Evolutionary conservation across 2,888 invertebrate genomes (phyloP).

Genomic region (Xestia rhomboidea): DNA sequence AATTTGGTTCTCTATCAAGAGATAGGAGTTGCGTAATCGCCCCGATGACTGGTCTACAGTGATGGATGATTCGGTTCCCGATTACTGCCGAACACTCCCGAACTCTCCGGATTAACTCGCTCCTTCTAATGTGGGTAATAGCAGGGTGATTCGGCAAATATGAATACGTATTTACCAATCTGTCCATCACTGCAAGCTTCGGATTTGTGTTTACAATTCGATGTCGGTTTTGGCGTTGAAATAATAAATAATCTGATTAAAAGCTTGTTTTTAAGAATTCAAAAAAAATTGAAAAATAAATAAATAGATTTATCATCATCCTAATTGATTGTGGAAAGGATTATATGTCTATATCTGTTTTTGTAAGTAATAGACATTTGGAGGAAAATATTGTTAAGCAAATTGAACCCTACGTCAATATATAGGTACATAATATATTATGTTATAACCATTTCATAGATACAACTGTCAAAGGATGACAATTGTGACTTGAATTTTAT

Average conservation of each 20-base stretch:
- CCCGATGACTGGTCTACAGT: slow-evolving; percentile 77
- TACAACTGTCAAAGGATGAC: neutral
- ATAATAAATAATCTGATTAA: slow-evolving; percentile 42
- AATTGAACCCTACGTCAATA: neutral
- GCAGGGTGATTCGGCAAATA: slow-evolving; percentile 78
- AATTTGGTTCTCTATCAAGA: slow-evolving; percentile 59
- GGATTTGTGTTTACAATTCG: slow-evolving; percentile 63
- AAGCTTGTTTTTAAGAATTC: slow-evolving; percentile 14
- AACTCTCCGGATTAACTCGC: slow-evolving; percentile 72
- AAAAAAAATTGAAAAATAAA: no score
- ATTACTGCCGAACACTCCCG: slow-evolving; percentile 49
- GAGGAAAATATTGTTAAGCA: neutral
- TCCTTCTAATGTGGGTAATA: slow-evolving; percentile 79
- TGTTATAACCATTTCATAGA: no score
- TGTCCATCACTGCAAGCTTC: slow-evolving; percentile 59
- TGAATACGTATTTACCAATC: slow-evolving; percentile 65
- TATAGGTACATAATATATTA: no score
- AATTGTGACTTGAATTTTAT: neutral
- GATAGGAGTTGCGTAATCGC: slow-evolving; percentile 67
- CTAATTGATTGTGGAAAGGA: slow-evolving; percentile 20
- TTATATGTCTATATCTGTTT: neutral
- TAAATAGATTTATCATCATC: slow-evolving; percentile 44
- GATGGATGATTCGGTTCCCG: slow-evolving; percentile 77
- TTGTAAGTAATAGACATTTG: neutral
- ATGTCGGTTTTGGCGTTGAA: slow-evolving; percentile 29